Base-by-base conservation (phyloP, 37 sponge, comb jelly and placozoan species). In the Cladorhizidae sp. region DNA sequence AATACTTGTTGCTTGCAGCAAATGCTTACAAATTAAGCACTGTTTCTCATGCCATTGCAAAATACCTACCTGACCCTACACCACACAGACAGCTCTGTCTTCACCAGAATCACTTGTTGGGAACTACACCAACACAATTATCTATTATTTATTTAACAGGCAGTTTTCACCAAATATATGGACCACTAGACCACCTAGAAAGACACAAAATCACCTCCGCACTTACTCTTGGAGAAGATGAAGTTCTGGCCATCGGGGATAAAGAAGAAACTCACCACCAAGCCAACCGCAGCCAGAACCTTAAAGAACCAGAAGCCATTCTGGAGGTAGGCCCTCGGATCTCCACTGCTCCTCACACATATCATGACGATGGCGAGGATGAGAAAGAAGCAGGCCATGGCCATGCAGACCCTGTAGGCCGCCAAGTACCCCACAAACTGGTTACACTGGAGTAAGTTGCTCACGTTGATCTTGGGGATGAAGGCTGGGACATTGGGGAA, bases 291-390 rank as follows among this genome's bases (percentile, higher is more conserved):
- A 22, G 88, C 12, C 7, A 96, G 67, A 81, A 87, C 91, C 79
- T 98, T 98, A 79, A 96, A 83, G 39, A 90, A 71, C 99, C 99
- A 98, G 74, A 98, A 98, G 83, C 99, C 99, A 76, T 98, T 98
- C 83, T 98, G 99, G 18, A 98, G 81, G 80, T 92, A 91, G 29
- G 96, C 81, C 33, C 99, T 71, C 9, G 94, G 92, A 78, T 98
- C 99, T 29, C 78, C 77, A 57, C 95, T 98, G 73, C 93, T 91
- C 70, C 75, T 43, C 29, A 98, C 99, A 81, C 91, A 91, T 31
- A 96, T 56, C 96, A 96, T 98, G 32, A 96, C 33, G 40, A 98
- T 39, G 74, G 80, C 65, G 78, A 98, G 68, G 56, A 96, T n/a
- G 22, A 94, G 79, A 84, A 90, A 98, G 95, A 98, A 98, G 17